Evolutionary conservation across 2,888 invertebrate genomes (phyloP).

Genomic region (Acanthosoma haemorrhoidale): DNA sequence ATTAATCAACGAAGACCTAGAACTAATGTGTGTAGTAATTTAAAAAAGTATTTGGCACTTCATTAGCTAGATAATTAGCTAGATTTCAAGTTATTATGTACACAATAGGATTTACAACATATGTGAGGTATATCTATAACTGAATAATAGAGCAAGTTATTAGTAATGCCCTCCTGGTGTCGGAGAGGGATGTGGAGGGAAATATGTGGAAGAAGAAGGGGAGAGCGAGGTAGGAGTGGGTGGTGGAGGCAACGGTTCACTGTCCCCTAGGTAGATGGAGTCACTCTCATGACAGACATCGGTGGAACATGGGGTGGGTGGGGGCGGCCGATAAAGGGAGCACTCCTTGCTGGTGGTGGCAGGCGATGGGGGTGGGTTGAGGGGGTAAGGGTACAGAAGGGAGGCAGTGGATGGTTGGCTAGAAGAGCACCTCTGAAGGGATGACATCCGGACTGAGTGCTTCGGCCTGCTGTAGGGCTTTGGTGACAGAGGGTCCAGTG

Average conservation of each 20-base stretch:
- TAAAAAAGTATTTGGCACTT: not conserved
- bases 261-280: conserved; percentile 67
- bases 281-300: conserved; percentile 90
- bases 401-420: conserved; percentile 42
- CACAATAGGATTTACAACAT: not conserved
- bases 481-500: conserved; percentile 61
- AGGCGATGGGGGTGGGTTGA: conserved; percentile 88
- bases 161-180: conserved; percentile 50
- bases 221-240: conserved; percentile 54
- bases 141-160: not conserved
- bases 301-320: conserved; percentile 90
- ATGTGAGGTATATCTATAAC: not conserved
- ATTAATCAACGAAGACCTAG: too few species aligned
- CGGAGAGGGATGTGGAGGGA: conserved; percentile 83
- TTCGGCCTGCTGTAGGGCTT: conserved; percentile 41
- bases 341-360: conserved; percentile 51
- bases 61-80: not conserved
- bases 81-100: not conserved
- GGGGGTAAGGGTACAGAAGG: conserved; percentile 67
- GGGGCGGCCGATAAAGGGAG: conserved; percentile 66
- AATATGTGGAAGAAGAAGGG: conserved; percentile 68
- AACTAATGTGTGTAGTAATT: too few species aligned
- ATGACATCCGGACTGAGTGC: conserved; percentile 55
- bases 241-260: conserved; percentile 53
- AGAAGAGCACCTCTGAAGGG: conserved; percentile 45